phyloP scores from a whole-genome alignment of 2,888 invertebrate genomes.

The Shargacucullia verbasci region DNA sequence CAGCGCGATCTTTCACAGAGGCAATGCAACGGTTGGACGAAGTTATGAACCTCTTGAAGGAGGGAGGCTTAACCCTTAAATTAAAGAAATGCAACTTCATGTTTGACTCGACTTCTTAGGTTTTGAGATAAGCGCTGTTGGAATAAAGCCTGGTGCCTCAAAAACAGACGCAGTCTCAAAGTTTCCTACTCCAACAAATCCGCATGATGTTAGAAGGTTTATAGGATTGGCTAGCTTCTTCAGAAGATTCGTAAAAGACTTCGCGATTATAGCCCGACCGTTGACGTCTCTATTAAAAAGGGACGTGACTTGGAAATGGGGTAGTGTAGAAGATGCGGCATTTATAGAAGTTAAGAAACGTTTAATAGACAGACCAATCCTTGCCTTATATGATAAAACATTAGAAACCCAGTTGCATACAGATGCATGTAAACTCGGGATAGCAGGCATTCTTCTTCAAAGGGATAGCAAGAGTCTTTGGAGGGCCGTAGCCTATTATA shows the following conservation, averaged over 20 bases:
- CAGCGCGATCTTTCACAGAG: no score
- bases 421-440: conserved; percentile 2
- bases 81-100: no score
- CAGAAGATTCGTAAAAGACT: conserved; percentile 2
- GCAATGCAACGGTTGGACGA: no score
- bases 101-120: no score
- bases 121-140: no score
- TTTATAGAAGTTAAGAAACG: no score
- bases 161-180: conserved; percentile 14
- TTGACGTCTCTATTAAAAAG: conserved; percentile 1
- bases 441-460: conserved; percentile 2
- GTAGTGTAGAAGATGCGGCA: background rate
- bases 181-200: conserved; percentile 8
- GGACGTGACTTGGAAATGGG: background rate
- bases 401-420: conserved; percentile 5
- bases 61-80: no score
- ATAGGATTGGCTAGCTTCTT: conserved; percentile 7
- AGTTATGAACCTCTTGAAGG: no score
- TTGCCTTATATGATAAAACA: background rate
- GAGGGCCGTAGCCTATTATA: background rate
- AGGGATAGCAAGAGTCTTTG: background rate
- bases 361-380: background rate
- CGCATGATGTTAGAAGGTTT: conserved; percentile 7
- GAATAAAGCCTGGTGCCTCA: no score
- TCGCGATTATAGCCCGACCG: conserved; percentile 1